Evolutionary conservation across 2,888 invertebrate species (phyloP).

Genomic region (Argynnis bischoffii): DNA sequence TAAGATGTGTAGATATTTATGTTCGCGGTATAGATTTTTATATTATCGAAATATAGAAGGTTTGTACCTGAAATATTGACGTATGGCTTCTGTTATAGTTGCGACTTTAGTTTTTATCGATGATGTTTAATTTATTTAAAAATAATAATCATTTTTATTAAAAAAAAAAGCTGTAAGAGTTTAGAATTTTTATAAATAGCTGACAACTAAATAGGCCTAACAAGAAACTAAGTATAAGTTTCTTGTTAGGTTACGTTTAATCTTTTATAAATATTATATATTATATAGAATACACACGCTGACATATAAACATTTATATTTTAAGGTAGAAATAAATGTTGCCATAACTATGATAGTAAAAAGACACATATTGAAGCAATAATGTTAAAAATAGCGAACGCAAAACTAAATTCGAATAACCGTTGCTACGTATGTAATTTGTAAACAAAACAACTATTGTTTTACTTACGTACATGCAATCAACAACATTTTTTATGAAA

Average conservation of each 20-base stretch:
- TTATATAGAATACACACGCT: background rate
- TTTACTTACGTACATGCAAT: background rate
- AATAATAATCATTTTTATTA: constrained; percentile 20
- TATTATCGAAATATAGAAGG: constrained; percentile 52
- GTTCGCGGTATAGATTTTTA: constrained; percentile 50
- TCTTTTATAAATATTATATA: constrained; percentile 6
- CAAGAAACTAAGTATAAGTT: too few species aligned
- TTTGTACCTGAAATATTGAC: constrained; percentile 62
- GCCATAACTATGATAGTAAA: background rate
- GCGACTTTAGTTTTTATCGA: constrained; percentile 34
- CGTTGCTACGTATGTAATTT: background rate
- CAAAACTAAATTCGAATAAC: too few species aligned
- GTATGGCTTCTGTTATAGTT: constrained; percentile 39
- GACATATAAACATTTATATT: background rate
- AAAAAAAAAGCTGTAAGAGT: constrained; percentile 36
- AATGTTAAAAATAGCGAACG: background rate
- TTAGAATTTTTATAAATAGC: background rate
- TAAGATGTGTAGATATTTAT: constrained; percentile 62
- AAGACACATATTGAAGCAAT: background rate
- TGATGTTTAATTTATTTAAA: constrained; percentile 44
- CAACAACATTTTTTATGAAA: constrained; percentile 1
- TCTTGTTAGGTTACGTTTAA: too few species aligned
- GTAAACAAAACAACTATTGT: background rate
- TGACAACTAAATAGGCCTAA: constrained; percentile 19
- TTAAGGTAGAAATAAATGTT: background rate